Base-by-base conservation (phyloP, 2,113 vertebrate genomes). In the Morone chrysops region DNA sequence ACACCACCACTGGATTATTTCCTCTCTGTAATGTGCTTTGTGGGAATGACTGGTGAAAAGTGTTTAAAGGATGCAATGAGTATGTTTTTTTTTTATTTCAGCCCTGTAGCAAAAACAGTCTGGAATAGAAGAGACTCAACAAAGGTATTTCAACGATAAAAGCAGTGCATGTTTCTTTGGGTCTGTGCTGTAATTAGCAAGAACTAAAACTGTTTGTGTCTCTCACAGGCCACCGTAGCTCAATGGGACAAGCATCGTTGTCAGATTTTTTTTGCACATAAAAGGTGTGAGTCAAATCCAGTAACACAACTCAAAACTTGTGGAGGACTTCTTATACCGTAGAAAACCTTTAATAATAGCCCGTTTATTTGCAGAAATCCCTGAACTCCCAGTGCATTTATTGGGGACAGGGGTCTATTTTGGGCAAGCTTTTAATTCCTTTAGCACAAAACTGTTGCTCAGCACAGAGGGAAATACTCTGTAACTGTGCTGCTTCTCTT, bases 1-100 rank as follows among this genome's bases (percentile, higher is more conserved):
- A 78, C 51, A 5, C 83, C 6, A 47, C 53, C 76, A 12, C 76
- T 41, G 84, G 85, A 85, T 90, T 83, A 81, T 70, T 74, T 67
- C 70, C 57, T 20, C 63, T 10, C 25, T 47, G 41, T 81, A 73
- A 76, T 22, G 66, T 43, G 68, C 70, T 79, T 25, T 74, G 66
- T 60, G 76, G 73, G 66, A 72, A 81, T 67, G 60, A 50, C 63
- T 75, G 79, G 14, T 66, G 66, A 63, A 59, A 62, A 77, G 75
- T 84, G 75, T 81, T 75, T 78, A 81, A 75, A 80, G 73, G 57
- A 65, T n/a, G 1, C 60, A 56, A 31, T 36, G 57, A 7, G 56
- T 61, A 54, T 73, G 56, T 75, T 61, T 16, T 71, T 67, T 78
- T 61, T 68, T 85, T 73, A 62, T 61, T 75, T 75, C 53, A 65